Percentiles rank a stretch among this genome's conserved stretches.
phyloP scores from a whole-genome alignment of 2,797 vertebrate genomes.

The Pygocentrus nattereri region DNA sequence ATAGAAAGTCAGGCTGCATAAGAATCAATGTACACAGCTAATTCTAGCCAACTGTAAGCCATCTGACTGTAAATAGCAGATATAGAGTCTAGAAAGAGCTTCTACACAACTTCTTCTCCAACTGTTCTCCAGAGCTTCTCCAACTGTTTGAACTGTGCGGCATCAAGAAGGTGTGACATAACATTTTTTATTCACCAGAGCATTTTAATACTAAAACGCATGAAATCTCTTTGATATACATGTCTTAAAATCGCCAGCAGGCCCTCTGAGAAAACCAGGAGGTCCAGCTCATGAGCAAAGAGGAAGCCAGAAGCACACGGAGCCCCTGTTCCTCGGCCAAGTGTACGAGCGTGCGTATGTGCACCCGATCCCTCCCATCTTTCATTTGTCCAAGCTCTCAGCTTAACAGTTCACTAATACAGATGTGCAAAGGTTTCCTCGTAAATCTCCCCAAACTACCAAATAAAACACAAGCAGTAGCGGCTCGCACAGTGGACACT shows the following conservation, averaged over 20 bases:
- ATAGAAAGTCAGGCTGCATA: background rate
- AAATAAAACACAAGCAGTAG: constrained; percentile 50
- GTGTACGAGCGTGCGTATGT: constrained; percentile 19
- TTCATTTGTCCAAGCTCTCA: constrained; percentile 42
- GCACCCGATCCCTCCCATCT: constrained; percentile 31
- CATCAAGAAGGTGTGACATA: background rate
- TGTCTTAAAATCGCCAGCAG: constrained; percentile 1
- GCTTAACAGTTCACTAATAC: constrained; percentile 55
- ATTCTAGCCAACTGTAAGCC: no score
- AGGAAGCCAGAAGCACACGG: constrained; percentile 50
- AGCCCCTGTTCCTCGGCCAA: constrained; percentile 45
- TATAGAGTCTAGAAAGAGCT: no score
- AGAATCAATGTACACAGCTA: background rate
- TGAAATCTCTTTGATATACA: constrained; percentile 23
- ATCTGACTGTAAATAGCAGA: no score
- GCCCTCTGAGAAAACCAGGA: constrained; percentile 16
- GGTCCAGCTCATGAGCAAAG: constrained; percentile 42
- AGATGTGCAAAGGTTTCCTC: constrained; percentile 51
- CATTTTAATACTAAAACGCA: constrained; percentile 29
- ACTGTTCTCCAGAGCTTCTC: background rate
- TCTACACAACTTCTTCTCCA: background rate
- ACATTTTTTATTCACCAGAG: background rate
- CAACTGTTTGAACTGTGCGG: background rate
- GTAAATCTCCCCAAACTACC: constrained; percentile 55
- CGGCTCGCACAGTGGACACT: constrained; percentile 31